Evolutionary conservation across 92 coral and sea anemone genomes (phyloP), one percentile per base, ranked within the genome.

Genomic region (Paragorgia papillata): DNA sequence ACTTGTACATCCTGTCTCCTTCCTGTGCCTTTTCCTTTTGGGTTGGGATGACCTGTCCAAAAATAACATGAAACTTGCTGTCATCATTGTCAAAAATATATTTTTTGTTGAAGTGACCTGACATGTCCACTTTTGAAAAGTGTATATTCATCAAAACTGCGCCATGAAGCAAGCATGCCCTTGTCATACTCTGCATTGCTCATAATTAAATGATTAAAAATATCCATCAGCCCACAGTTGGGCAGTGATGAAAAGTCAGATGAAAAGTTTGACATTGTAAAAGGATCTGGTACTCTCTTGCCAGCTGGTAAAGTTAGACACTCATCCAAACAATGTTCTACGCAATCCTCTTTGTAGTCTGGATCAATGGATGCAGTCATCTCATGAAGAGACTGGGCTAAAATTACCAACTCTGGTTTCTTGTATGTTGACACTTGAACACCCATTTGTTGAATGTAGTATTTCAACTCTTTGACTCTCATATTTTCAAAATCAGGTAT

Each of bases 161-260:
- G 79, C 84, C 83, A 85, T 22, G 87, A 88, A 15, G 89, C 75
- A 73, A 89, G 88, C 82, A 65, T 68, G 44, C 65, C 82, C 66
- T 85, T 85, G 58, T 89, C 88, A 55, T 79, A 85, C 50, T 83
- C 89, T 49, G 90, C 76, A 60, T 75, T 80, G 66, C 94, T 86
- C 85, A 89, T 62, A 54, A 89, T 86, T 20, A 86, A 76, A 55
- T 79, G 88, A 65, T 89, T 79, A 50, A 89, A 85, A 83, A 83
- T 80, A 81, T 89, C 88, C 80, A 85, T 58, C 56, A 89, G 68
- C 32, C 94, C 87, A 85, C 85, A 88, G 66, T 66, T 79, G 67
- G 94, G 90, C 28, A 89, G 86, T 40, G 84, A 57, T 37, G 84
- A 89, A 40, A 86, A 86, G 62, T 86, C 90, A 83, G 87, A 74